These are phyloP conservation scores for Monopterus albus DNA, from an alignment of 2,113 vertebrate genomes.

Conservation along the genomic window DNA sequence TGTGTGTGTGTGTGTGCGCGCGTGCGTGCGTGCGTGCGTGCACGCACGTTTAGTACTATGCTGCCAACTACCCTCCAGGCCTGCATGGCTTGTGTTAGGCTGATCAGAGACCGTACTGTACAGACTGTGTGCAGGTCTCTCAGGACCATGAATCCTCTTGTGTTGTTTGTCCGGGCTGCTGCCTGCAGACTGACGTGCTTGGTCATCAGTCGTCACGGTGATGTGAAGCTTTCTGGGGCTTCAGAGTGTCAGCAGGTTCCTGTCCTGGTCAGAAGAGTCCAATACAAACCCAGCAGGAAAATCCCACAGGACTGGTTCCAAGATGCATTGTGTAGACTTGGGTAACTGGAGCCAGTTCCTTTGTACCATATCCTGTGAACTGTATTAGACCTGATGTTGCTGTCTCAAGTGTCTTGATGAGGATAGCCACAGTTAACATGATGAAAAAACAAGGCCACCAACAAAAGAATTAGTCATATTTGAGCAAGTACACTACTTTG, in stretches of 20 bases:
- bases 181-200: slow-evolving; percentile 39
- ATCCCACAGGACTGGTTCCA: neutral
- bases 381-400: neutral
- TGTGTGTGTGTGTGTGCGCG: neutral
- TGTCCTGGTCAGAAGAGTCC: slow-evolving; percentile 36
- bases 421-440: too few species aligned
- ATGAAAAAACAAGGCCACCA: neutral
- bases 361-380: neutral
- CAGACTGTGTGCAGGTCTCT: slow-evolving; percentile 3
- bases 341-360: neutral
- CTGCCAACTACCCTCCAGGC: neutral
- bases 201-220: slow-evolving; percentile 6
- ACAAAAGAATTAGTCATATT: neutral
- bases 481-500: neutral
- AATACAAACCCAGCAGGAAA: slow-evolving; percentile 39
- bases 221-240: slow-evolving; percentile 13
- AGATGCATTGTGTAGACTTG: neutral
- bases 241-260: slow-evolving; percentile 11
- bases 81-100: slow-evolving; percentile 52
- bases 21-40: neutral
- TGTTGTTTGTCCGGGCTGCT: slow-evolving; percentile 28
- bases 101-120: neutral
- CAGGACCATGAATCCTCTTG: slow-evolving; percentile 10
- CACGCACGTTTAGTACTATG: neutral
- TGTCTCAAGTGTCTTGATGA: too few species aligned